Conservation (phyloP, 2,888 invertebrate genomes). For the Tetropium fuscum region DNA sequence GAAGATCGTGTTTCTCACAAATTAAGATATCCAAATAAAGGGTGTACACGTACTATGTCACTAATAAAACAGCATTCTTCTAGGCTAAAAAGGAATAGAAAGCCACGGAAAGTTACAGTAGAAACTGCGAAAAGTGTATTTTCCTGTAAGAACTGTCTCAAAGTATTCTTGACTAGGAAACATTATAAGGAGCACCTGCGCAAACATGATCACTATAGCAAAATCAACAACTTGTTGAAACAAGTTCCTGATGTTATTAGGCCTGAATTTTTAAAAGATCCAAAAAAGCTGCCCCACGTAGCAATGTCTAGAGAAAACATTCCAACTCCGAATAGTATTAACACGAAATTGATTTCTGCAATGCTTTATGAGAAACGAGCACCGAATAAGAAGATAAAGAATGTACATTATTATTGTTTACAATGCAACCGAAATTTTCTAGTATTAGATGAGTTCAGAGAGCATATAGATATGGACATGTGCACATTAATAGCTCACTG, state of each 20-base stretch:
- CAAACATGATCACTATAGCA: not conserved
- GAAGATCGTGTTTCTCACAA: slow-evolving; percentile 30
- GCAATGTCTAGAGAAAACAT: no score
- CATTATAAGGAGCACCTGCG: slow-evolving; percentile 26
- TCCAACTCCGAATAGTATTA: no score
- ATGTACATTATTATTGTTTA: slow-evolving; percentile 30
- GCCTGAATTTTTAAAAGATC: not conserved
- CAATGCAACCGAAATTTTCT: slow-evolving; percentile 36
- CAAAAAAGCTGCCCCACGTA: no score
- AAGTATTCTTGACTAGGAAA: slow-evolving; percentile 32
- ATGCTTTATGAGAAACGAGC: slow-evolving; percentile 21
- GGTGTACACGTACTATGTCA: no score
- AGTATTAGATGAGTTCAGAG: slow-evolving; percentile 23
- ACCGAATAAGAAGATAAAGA: slow-evolving; percentile 25
- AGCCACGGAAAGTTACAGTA: slow-evolving; percentile 3
- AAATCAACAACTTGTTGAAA: not conserved
- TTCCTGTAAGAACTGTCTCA: slow-evolving; percentile 33
- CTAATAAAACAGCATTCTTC: no score
- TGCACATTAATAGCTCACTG: slow-evolving; percentile 32
- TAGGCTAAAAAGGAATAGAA: not conserved
- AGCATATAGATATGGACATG: slow-evolving; percentile 26
- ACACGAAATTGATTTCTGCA: no score
- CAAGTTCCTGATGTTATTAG: slow-evolving; percentile 16
- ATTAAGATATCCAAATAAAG: slow-evolving; percentile 28
- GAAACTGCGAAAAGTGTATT: slow-evolving; percentile 12